A percentile compares a stretch with the other conserved stretches of the same genome.
phyloP scores from a whole-genome alignment of 2,888 invertebrate genomes.

The Caenorhabditis sp. region DNA sequence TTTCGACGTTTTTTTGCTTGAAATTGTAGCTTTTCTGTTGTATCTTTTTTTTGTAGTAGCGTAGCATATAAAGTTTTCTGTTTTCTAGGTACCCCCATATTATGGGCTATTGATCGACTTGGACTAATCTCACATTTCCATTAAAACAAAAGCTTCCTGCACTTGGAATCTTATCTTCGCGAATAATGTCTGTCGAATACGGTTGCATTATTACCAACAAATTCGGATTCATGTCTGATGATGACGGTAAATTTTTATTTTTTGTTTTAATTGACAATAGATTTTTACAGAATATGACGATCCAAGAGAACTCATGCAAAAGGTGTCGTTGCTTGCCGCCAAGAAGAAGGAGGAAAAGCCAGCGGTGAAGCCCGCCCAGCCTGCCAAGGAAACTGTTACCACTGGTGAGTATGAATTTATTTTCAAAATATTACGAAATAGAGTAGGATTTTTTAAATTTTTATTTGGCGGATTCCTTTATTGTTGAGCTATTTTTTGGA shows the following conservation, averaged over 20 bases:
- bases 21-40: conserved; percentile 4
- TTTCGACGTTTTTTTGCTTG: conserved; percentile 13
- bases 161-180: conserved; percentile 43
- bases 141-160: conserved; percentile 36
- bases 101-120: conserved; percentile 56
- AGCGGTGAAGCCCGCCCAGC: conserved; percentile 49
- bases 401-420: conserved; percentile 13
- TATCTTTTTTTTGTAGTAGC: background rate
- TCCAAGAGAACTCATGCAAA: conserved; percentile 58
- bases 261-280: background rate
- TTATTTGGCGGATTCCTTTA: too few relatives aligned
- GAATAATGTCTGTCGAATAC: conserved; percentile 55
- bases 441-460: background rate
- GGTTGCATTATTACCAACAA: conserved; percentile 64
- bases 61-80: background rate
- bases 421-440: conserved; percentile 1
- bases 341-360: conserved; percentile 55
- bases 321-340: conserved; percentile 41
- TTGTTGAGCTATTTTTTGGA: too few relatives aligned
- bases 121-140: conserved; percentile 25
- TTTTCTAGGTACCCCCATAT: conserved; percentile 43
- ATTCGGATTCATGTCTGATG: conserved; percentile 62
- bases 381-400: conserved; percentile 38
- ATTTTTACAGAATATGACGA: conserved; percentile 59
- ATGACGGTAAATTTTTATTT: conserved; percentile 57